A percentile compares a stretch with the other conserved stretches of the same genome.
These are phyloP conservation scores for Atlantisia rogersi DNA, from an alignment of 2,113 vertebrate genomes.

Conservation along the genomic window DNA sequence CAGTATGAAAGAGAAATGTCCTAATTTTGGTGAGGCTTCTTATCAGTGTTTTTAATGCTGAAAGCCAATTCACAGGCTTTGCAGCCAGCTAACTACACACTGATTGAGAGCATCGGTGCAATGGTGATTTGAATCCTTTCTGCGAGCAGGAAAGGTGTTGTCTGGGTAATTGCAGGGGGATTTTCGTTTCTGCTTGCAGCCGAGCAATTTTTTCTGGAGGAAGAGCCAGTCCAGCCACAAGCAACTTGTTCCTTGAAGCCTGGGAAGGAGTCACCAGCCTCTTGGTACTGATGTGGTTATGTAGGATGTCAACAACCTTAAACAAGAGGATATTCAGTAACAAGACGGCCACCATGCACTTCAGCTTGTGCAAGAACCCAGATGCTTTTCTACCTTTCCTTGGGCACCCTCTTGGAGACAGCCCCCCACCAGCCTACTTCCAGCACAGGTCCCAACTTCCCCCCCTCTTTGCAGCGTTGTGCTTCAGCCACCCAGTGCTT, in stretches of 20 bases:
- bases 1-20: not conserved
- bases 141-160: not conserved
- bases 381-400: not conserved
- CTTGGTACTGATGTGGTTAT: not conserved
- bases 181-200: not conserved
- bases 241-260: rapidly evolving
- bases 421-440: not conserved
- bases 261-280: not conserved
- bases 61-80: not conserved
- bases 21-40: not conserved
- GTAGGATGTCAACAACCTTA: not conserved
- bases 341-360: rapidly evolving
- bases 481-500: rapidly evolving
- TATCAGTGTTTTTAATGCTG: not conserved
- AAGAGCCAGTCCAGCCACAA: not conserved
- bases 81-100: not conserved
- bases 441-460: not conserved
- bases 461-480: too few species aligned
- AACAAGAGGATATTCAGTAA: not conserved
- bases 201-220: not conserved
- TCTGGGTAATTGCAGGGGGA: not conserved
- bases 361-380: rapidly evolving
- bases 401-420: not conserved
- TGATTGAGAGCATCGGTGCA: not conserved
- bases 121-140: not conserved